Conservation (phyloP, 2,797 vertebrate genomes). For the Crenichthys baileyi region DNA sequence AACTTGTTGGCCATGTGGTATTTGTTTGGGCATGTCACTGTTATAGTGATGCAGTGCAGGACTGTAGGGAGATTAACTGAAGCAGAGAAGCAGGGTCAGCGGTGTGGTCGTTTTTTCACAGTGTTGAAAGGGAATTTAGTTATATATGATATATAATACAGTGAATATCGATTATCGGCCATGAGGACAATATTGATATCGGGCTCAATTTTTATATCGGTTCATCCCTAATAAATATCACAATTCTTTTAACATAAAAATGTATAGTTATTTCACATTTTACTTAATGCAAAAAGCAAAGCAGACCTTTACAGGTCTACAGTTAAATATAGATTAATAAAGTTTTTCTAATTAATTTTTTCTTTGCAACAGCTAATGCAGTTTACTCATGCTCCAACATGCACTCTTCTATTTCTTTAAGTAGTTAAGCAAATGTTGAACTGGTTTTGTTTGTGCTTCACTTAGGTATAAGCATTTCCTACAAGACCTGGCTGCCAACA, state of each 20-base stretch:
- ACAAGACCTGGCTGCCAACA: constrained; percentile 87
- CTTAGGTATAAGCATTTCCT: constrained; percentile 88
- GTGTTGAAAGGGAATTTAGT: no score
- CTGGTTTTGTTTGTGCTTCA: constrained; percentile 49
- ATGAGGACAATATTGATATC: no score
- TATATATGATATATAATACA: no score
- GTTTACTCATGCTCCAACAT: neutral
- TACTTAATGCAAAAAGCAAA: neutral
- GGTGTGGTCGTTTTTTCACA: no score
- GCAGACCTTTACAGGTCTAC: neutral
- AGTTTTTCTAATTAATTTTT: no score
- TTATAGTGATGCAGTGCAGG: no score
- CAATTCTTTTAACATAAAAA: neutral
- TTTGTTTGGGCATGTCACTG: no score
- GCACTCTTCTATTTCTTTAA: neutral
- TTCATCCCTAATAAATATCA: neutral
- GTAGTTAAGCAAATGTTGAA: constrained; percentile 6
- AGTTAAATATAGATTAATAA: neutral
- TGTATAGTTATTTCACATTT: neutral
- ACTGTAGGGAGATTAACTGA: no score
- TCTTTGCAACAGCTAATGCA: neutral
- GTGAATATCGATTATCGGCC: no score
- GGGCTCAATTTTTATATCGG: no score
- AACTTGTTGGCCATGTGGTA: no score
- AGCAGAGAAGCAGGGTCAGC: no score